Evolutionary conservation across 2,888 invertebrate species (phyloP), one percentile per base, ranked within the genome.

Genomic region (Pseudeuparius sepicola): DNA sequence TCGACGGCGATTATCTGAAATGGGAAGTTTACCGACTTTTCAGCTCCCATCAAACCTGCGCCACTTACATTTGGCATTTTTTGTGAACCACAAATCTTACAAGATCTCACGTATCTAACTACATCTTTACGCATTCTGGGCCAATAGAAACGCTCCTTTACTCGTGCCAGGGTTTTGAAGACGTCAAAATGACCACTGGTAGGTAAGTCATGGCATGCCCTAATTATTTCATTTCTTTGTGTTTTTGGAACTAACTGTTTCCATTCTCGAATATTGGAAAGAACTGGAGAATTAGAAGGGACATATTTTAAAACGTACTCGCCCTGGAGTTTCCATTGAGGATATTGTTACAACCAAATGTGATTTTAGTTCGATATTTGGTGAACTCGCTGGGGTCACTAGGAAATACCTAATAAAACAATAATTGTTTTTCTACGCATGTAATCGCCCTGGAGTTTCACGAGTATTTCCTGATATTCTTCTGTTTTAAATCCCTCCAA

Each of bases 11-110:
- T n/a, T n/a, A 36, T 31, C 14, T 24, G 15, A 16, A 23, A 30
- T 4, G 31, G 32, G 5, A 31, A 33, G n/a, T 17, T 6, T 10
- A 27, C 33, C 9, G 9, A 14, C 15, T 32, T 32, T 27, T 37
- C 18, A 3, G n/a, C 13, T 28, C 33, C n/a, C n/a, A n/a, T n/a
- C 9, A 43, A 24, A 17, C 46, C 45, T 5, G 41, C 26, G 9
- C 33, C 29, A 12, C 25, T 16, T 3, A n/a, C 7, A 24, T 41
- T 40, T 7, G 31, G 35, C 7, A 32, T 15, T 31, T 47, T 46
- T 31, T 49, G 44, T 11, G 44, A 33, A 3, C 34, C 40, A 32
- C 47, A 47, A 4, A 39, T 26, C 15, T 37, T 24, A 38, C 45
- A 50, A 4, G 11, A 16, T 5, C 40, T 4, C 9, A 47, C 38